phyloP scores from a whole-genome alignment of 2,797 vertebrate genomes.

The Australoheros facetus region DNA sequence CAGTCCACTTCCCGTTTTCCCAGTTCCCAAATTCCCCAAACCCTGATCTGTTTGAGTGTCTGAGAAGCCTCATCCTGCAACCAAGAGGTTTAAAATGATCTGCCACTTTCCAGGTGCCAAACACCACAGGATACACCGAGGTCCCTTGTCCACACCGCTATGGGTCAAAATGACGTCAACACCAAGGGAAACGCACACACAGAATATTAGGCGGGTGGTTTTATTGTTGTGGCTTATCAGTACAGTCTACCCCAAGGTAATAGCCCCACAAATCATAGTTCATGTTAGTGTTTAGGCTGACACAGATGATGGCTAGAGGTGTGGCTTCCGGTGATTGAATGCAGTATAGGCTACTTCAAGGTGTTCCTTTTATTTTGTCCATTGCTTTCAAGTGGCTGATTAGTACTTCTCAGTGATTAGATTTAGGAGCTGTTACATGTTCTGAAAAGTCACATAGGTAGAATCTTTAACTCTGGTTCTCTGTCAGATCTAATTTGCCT shows the following conservation, averaged over 20 bases:
- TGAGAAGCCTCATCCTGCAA: not conserved
- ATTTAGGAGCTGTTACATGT: constrained; percentile 27
- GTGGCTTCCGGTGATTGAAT: not conserved
- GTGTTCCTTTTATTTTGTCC: constrained; percentile 37
- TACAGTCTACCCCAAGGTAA: constrained; percentile 1
- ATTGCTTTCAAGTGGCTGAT: constrained; percentile 13
- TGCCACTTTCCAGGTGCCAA: not conserved
- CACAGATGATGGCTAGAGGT: not conserved
- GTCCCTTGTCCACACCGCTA: not conserved
- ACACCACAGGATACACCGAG: not conserved
- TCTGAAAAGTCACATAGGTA: constrained; percentile 11
- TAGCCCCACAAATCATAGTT: not conserved
- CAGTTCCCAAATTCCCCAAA: not conserved
- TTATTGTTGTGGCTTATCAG: not conserved
- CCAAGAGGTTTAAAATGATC: not conserved
- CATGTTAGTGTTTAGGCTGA: not conserved
- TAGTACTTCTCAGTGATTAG: constrained; percentile 13
- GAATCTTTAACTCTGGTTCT: constrained; percentile 22
- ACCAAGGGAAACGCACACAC: no score
- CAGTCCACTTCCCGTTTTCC: not conserved
- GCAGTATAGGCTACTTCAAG: not conserved
- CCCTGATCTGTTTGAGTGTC: not conserved
- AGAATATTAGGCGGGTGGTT: not conserved
- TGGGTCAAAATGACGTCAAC: not conserved
- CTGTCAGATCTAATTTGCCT: constrained; percentile 26